Evolutionary conservation across 2,113 vertebrate species (phyloP).

Genomic region (Heterocephalus glaber): DNA sequence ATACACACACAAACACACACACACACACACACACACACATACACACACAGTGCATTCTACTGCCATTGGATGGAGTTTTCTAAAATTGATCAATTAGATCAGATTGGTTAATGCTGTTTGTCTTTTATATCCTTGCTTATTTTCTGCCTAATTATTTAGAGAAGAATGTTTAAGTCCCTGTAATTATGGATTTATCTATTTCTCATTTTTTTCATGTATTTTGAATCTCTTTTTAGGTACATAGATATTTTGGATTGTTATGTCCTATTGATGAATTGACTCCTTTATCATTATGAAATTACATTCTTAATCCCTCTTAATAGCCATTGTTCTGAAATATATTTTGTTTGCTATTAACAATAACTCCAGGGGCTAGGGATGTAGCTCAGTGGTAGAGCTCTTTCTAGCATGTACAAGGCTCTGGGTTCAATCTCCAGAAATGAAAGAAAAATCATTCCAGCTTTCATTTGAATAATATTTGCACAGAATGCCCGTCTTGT

Average conservation of each 20-base stretch:
- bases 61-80: not conserved
- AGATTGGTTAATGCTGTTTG: not conserved
- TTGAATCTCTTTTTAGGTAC: not conserved
- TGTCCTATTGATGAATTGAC: not conserved
- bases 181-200: not conserved
- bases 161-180: not conserved
- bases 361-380: not conserved
- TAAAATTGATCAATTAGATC: not conserved
- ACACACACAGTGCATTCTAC: not conserved
- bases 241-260: not conserved
- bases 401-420: not conserved
- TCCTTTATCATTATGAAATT: not conserved
- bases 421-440: not conserved
- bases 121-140: not conserved
- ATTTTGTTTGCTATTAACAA: constrained; percentile 1
- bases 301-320: not conserved
- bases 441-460: not conserved
- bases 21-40: not conserved
- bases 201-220: not conserved
- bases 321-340: not conserved
- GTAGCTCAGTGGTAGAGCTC: not conserved
- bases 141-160: not conserved
- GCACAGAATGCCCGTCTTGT: not conserved
- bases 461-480: not conserved
- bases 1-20: not conserved